A percentile compares a stretch with the other conserved stretches of the same genome.
These are phyloP conservation scores for Rhopalosiphum padi DNA, from an alignment of 1,140 invertebrate species.

Conservation along the genomic window DNA sequence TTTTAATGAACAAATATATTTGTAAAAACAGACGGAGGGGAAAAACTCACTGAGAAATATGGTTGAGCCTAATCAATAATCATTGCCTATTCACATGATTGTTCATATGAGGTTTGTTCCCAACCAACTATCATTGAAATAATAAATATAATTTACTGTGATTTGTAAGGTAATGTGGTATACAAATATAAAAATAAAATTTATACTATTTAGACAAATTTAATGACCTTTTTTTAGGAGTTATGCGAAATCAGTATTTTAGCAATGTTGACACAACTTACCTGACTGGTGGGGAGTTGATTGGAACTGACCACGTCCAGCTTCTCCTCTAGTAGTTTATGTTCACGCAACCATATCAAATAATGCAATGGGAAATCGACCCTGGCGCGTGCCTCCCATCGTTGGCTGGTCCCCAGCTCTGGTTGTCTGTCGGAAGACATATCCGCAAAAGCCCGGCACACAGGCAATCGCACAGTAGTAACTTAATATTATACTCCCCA, in stretches of 20 bases:
- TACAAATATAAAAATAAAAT: background rate
- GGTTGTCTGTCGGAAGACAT: background rate
- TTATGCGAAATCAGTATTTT: background rate
- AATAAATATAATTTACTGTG: background rate
- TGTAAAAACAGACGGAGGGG: background rate
- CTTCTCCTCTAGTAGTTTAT: constrained; percentile 18
- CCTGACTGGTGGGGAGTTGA: background rate
- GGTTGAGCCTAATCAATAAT: background rate
- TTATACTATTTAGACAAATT: background rate
- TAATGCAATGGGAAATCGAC: constrained; percentile 28
- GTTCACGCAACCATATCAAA: constrained; percentile 38
- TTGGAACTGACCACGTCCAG: background rate
- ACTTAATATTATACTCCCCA: background rate
- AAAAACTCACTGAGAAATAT: background rate
- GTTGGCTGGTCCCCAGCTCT: background rate
- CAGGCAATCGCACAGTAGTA: background rate
- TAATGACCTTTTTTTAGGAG: background rate
- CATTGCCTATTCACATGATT: background rate
- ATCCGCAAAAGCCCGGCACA: background rate
- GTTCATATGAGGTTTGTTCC: background rate
- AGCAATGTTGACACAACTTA: background rate
- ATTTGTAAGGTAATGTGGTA: background rate
- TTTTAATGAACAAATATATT: background rate
- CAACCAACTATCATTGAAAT: background rate
- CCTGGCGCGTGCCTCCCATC: constrained; percentile 23